These are phyloP conservation scores for Ophraella communa DNA, from an alignment of 2,888 invertebrate species.

Conservation along the genomic window DNA sequence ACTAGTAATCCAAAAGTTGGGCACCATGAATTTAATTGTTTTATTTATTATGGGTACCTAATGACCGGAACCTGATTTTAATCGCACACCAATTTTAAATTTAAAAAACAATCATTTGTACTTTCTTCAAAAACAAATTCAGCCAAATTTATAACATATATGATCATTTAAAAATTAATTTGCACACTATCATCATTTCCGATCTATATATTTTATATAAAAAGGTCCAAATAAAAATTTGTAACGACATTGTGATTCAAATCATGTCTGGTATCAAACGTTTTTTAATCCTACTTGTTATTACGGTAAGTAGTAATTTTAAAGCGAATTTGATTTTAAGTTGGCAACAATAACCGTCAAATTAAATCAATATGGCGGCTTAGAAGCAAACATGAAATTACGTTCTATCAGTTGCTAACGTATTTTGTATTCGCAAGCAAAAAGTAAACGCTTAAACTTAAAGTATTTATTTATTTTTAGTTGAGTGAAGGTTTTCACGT, in stretches of 20 bases:
- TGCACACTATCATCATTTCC: neutral
- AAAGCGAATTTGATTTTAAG: too few relatives aligned
- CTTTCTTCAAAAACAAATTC: too few relatives aligned
- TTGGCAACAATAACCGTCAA: too few relatives aligned
- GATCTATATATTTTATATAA: neutral
- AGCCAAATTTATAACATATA: too few relatives aligned
- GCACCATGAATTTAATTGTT: too few relatives aligned
- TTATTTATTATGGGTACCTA: too few relatives aligned
- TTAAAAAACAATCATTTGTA: too few relatives aligned
- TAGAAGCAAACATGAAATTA: too few relatives aligned
- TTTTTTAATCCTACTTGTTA: conserved; percentile 2
- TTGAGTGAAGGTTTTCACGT: conserved; percentile 17
- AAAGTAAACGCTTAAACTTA: neutral
- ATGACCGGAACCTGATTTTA: too few relatives aligned
- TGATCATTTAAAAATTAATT: neutral
- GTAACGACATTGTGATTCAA: neutral
- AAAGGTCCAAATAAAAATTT: neutral
- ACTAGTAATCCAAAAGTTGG: neutral
- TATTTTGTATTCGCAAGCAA: neutral
- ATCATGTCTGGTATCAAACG: neutral
- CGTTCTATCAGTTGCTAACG: too few relatives aligned
- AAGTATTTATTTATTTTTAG: conserved; percentile 27
- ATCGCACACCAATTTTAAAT: too few relatives aligned
- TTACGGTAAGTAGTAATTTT: conserved; percentile 4
- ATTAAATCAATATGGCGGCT: too few relatives aligned